Evolutionary conservation across 2,888 invertebrate genomes (phyloP), one percentile per base, ranked within the genome.

Genomic region (Melanchra persicariae): DNA sequence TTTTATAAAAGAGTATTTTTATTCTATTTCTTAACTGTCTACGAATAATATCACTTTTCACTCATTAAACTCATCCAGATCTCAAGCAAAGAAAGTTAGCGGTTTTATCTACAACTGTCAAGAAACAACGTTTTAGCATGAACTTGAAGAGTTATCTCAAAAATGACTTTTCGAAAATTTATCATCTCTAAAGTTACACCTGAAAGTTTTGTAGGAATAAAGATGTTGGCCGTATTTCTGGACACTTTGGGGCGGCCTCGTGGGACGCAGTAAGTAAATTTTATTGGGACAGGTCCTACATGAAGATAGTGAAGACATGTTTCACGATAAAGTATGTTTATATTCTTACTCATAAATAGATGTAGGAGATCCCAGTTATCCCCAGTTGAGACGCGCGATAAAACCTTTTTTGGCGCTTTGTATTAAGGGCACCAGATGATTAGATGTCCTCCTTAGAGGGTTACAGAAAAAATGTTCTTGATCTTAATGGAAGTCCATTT

Each of bases 191-290:
- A 78, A 83, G 78, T 80, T 82, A 66, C 59, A 77, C 57, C 66
- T 65, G 54, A 59, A 84, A 86, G 64, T 84, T 86, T 77, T 65
- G 61, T 70, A 78, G 60, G 66, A 69, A 77, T 79, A 82, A 79
- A 81, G 77, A 81, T 60, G 69, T 65, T 51, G 15, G 19, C 47
- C 51, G 73, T 80, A 77, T 70, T 74, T 74, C 52, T 64, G 64
- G 72, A 77, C 75, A 77, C 58, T 80, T 79, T 64, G 74, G 83
- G 78, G 10, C 51, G 34, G 15, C 4, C 83, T 61, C 68, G 62
- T 9, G 81, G 69, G 79, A 69, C 63, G 34, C n/a, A 8, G 68
- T 74, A 70, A 80, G 71, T 73, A 77, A 68, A 81, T 81, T 83
- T 83, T 71, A 77, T 82, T 72, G 65, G 64, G 68, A 66, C 63